Conservation (phyloP, 2,888 invertebrate species). For the Chaitophorus viminalis region DNA sequence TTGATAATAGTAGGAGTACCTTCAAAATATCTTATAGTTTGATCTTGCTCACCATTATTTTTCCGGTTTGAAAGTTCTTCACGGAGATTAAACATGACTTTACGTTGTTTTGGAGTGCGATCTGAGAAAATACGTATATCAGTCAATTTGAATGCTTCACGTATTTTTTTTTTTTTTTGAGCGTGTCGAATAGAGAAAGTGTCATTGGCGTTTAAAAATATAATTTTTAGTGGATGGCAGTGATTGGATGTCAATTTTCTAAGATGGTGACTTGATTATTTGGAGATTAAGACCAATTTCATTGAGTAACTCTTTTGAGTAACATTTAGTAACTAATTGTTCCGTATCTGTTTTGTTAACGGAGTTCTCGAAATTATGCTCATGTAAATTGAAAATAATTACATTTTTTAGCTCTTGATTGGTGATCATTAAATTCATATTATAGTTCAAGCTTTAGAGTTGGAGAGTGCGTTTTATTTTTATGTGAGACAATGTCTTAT, state of each 20-base stretch:
- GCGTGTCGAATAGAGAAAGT: too few relatives aligned
- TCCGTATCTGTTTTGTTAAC: not conserved
- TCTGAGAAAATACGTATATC: too few relatives aligned
- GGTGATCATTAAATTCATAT: not conserved
- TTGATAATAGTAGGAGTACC: not conserved
- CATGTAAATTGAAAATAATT: slow-evolving; percentile 11
- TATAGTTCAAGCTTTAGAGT: not conserved
- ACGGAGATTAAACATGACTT: not conserved
- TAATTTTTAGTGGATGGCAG: too few relatives aligned
- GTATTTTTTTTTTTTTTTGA: too few relatives aligned
- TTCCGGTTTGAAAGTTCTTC: not conserved
- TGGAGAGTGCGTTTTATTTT: not conserved
- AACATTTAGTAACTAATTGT: too few relatives aligned
- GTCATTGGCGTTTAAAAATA: too few relatives aligned
- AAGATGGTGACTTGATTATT: slow-evolving; percentile 3
- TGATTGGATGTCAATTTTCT: too few relatives aligned
- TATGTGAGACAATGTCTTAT: not conserved
- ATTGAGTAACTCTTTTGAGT: slow-evolving; percentile 4
- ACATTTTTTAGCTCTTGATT: not conserved
- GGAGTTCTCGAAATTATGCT: not conserved
- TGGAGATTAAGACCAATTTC: not conserved
- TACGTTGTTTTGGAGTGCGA: not conserved
- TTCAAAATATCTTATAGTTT: not conserved
- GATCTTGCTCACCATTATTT: not conserved
- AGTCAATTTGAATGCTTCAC: too few relatives aligned